Evolutionary conservation across 2,113 vertebrate genomes (phyloP), one percentile per base, ranked within the genome.

Genomic region (Platycercus adscitus): DNA sequence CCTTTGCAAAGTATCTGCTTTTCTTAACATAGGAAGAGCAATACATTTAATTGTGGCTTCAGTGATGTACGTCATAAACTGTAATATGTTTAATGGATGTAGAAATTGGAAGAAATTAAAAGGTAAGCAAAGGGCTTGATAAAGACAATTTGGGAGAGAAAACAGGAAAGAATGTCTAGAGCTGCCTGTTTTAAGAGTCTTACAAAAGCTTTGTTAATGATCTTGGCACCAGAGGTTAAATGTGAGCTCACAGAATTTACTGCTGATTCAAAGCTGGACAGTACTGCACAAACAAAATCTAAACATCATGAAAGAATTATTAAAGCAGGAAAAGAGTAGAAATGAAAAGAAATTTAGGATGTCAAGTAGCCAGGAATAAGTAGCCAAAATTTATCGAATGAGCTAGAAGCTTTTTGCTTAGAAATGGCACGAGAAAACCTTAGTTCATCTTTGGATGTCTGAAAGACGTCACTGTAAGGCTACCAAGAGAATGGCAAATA

Each of bases 391-490:
- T 55, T 84, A 31, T 70, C 25, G 28, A 79, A 66, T 55, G 14
- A 87, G 2, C 28, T 63, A 37, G 21, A 15, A 33, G 6, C 3
- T 37, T 81, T 92, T 83, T 84, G 10, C 19, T 89, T 23, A 68
- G 24, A 75, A 89, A 66, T 17, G 4, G 2, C 21, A 55, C 0
- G 53, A 56, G 10, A 68, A 55, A 31, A 25, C 1, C 3, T 28
- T 46, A 17, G 3, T 24, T 66, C 29, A 52, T 61, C 11, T 26
- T 2, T 50, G 8, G 7, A 18, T 29, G 4, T 43, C 50, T 81
- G 41, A 87, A 94, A 84, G 29, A 58, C 5, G 1, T 58, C 37
- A 55, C 4, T 43, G 2, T 55, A 79, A 79, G 8, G 12, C 8
- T 9, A 52, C n/a, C 5, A 47, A 25, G 43, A 17, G 85, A 60